Percentiles rank a stretch among this genome's conserved stretches.
phyloP scores from a whole-genome alignment of 1,140 invertebrate species.

The Chelonus insularis region DNA sequence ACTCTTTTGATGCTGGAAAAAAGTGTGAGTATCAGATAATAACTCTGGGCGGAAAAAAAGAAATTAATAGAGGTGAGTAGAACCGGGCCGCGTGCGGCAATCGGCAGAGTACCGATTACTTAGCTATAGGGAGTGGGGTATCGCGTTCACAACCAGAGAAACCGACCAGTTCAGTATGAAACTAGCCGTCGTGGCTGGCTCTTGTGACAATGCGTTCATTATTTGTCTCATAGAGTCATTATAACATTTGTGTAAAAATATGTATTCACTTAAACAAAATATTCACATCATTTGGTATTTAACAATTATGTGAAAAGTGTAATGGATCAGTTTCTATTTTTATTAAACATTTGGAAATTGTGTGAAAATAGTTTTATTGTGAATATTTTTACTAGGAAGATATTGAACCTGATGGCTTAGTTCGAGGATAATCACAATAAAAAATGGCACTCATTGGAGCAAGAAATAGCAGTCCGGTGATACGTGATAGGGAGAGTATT shows the following conservation, averaged over 20 bases:
- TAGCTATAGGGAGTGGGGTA: neutral
- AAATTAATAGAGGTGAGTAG: neutral
- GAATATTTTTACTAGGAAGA: neutral
- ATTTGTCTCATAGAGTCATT: neutral
- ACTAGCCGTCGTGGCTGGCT: constrained; percentile 34
- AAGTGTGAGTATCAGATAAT: neutral
- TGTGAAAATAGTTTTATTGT: neutral
- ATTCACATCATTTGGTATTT: too few relatives aligned
- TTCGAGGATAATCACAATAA: constrained; percentile 10
- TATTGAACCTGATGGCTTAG: neutral
- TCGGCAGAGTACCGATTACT: constrained; percentile 11
- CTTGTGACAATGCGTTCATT: constrained; percentile 13
- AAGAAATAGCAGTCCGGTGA: constrained; percentile 61
- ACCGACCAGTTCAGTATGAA: constrained; percentile 36
- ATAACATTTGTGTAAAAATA: neutral
- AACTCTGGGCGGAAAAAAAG: neutral
- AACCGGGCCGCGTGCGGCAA: constrained; percentile 5
- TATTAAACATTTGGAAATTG: too few relatives aligned
- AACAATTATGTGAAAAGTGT: neutral
- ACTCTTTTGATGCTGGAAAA: neutral
- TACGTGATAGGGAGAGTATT: constrained; percentile 64
- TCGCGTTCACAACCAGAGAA: constrained; percentile 6
- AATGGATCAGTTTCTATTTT: neutral
- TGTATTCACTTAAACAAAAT: too few relatives aligned
- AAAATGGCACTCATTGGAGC: constrained; percentile 59